phyloP scores from a whole-genome alignment of 30 jellyfish, hydroid and myxozoan species.

The Nemopilema nomurai region DNA sequence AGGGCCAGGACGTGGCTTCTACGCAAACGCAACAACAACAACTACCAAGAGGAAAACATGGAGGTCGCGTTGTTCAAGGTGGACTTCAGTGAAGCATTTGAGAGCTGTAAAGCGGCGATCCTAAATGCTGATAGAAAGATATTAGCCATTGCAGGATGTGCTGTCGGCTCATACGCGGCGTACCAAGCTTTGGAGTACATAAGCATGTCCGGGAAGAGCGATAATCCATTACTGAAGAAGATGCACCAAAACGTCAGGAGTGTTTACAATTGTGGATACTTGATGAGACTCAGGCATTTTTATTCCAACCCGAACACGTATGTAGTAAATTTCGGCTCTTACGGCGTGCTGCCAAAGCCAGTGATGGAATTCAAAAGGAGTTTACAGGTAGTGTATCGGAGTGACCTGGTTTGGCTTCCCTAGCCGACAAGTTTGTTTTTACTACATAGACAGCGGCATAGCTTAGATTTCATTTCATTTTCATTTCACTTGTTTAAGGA shows the following conservation, averaged over 20 bases:
- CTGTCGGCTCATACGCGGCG: slow-evolving; percentile 49
- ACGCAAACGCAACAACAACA: not conserved
- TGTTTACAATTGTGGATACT: slow-evolving; percentile 77
- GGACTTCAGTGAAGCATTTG: slow-evolving; percentile 33
- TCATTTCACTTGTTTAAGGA: too few relatives aligned
- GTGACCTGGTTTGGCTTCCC: too few relatives aligned
- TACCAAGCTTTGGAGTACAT: slow-evolving; percentile 53
- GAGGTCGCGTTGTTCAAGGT: slow-evolving; percentile 40
- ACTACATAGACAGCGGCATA: too few relatives aligned
- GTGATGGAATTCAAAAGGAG: slow-evolving; percentile 69
- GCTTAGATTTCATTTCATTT: too few relatives aligned
- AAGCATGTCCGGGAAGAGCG: slow-evolving; percentile 67
- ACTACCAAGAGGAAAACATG: not conserved
- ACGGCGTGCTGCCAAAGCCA: slow-evolving; percentile 84
- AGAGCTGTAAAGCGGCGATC: slow-evolving; percentile 1
- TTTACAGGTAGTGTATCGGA: slow-evolving; percentile 55
- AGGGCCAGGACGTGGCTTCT: too few relatives aligned
- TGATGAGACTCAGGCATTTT: slow-evolving; percentile 51
- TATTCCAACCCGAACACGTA: slow-evolving; percentile 21
- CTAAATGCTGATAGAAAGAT: slow-evolving; percentile 36
- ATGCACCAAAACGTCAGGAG: slow-evolving; percentile 64
- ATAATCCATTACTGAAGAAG: slow-evolving; percentile 6
- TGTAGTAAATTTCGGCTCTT: slow-evolving; percentile 94
- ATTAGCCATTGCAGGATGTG: slow-evolving; percentile 38
- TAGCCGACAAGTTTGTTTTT: too few relatives aligned